Base-by-base conservation (phyloP, 1,140 invertebrate genomes). In the Diabrotica virgifera region DNA sequence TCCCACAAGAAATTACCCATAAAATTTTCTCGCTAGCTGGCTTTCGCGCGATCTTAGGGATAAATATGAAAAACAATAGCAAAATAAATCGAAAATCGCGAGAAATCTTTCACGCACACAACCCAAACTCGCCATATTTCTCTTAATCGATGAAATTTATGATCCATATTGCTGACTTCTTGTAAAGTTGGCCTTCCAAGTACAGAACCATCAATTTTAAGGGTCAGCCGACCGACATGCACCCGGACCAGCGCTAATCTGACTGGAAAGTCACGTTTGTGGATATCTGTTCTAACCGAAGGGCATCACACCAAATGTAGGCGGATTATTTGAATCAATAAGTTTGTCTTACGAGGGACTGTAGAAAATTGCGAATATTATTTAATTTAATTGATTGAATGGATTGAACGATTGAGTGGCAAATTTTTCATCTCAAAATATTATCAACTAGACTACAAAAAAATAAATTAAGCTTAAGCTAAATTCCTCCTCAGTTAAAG, bases 111-210 rank as follows among this genome's bases (percentile, higher is more conserved):
- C 40, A 10, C 40, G 40, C 40, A 2, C n/a, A 46, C 40, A 46
- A 46, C 40, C 40, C 55, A 57, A n/a, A 9, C 24, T 24, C 10
- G 11, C 36, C 13, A 60, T 60, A 51, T 52, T 52, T 60, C 35
- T 24, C 11, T 11, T 35, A 24, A 52, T 60, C 46, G 46, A 60
- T 60, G 36, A 38, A 38, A 58, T 60, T 60, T 60, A 60, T 60
- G 14, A 36, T 51, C 59, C 59, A 60, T 60, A 60, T 60, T 60
- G 40, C 50, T 60, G 59, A 60, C 59, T 60, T 60, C 59, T 52
- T 60, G 14, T 51, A 52, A 59, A 59, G 57, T 59, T 59, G 46
- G 12, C 35, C 11, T 56, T 24, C 35, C 54, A 56, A 56, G 59
- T 14, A 60, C 40, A 35, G 36, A 51, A 52, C 59, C 59, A 60